Conservation (phyloP, 2,888 invertebrate genomes). For the Pasiphila rectangulata region DNA sequence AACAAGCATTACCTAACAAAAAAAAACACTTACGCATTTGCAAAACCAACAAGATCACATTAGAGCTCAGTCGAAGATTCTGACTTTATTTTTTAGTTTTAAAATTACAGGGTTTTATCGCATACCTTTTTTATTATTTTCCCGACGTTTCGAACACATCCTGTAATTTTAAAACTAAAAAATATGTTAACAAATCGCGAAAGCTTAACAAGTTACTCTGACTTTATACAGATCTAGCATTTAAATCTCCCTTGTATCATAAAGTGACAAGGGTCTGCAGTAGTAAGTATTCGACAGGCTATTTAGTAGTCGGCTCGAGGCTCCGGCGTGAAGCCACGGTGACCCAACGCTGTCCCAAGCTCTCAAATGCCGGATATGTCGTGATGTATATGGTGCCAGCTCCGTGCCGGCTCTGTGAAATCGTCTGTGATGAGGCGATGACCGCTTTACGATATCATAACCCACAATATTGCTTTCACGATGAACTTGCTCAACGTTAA, state of each 20-base stretch:
- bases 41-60: too few species aligned
- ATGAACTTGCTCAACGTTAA: slow-evolving; percentile 1
- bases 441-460: slow-evolving; percentile 25
- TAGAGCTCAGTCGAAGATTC: too few species aligned
- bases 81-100: too few species aligned
- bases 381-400: slow-evolving; percentile 35
- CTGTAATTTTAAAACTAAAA: too few species aligned
- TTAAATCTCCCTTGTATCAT: slow-evolving; percentile 23
- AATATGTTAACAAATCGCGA: background rate
- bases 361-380: slow-evolving; percentile 36
- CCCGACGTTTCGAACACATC: too few species aligned
- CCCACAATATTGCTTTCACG: slow-evolving; percentile 20
- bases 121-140: too few species aligned
- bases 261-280: slow-evolving; percentile 2
- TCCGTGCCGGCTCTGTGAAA: slow-evolving; percentile 26
- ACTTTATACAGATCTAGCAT: slow-evolving; percentile 26
- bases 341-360: slow-evolving; percentile 32
- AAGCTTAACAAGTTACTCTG: slow-evolving; percentile 13
- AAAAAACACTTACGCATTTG: too few species aligned
- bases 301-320: slow-evolving; percentile 35
- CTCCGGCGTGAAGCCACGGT: slow-evolving; percentile 23
- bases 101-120: too few species aligned
- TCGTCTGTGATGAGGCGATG: slow-evolving; percentile 27
- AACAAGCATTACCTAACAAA: too few species aligned
- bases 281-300: slow-evolving; percentile 30